Conservation (phyloP, 1,140 invertebrate species). For the Stenopsyche tienmushanensis region DNA sequence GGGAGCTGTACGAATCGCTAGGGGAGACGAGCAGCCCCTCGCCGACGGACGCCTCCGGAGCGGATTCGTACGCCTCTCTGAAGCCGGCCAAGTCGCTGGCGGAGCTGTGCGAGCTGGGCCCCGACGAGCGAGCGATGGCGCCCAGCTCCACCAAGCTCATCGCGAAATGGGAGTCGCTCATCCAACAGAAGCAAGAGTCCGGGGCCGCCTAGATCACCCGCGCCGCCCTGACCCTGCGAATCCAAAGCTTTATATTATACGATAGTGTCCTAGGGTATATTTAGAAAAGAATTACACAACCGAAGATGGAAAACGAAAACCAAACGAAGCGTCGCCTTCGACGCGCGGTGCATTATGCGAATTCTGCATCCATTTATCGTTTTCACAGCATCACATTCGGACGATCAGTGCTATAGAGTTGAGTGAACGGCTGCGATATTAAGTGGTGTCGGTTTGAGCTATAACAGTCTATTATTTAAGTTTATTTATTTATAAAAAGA, state of each 20-base stretch:
- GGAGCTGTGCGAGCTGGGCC: conserved; percentile 57
- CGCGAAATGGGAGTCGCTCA: conserved; percentile 62
- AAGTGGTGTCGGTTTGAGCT: neutral
- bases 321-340: too few species aligned
- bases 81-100: conserved; percentile 62
- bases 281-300: too few species aligned
- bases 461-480: too few species aligned
- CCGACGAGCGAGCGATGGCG: conserved; percentile 56
- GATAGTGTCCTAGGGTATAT: too few species aligned
- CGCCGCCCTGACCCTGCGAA: conserved; percentile 23
- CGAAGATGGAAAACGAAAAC: too few species aligned
- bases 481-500: neutral
- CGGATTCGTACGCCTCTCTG: conserved; percentile 53
- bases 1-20: conserved; percentile 56
- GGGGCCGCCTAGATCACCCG: conserved; percentile 52
- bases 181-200: conserved; percentile 59
- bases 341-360: too few species aligned
- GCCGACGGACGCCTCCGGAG: conserved; percentile 51
- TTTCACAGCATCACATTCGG: too few species aligned
- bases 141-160: conserved; percentile 61
- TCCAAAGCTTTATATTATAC: conserved; percentile 39
- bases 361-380: too few species aligned
- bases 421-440: neutral
- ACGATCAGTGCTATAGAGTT: too few species aligned
- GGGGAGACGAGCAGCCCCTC: conserved; percentile 52